Evolutionary conservation across 2,797 vertebrate genomes (phyloP).

Genomic region (Tadarida brasiliensis): DNA sequence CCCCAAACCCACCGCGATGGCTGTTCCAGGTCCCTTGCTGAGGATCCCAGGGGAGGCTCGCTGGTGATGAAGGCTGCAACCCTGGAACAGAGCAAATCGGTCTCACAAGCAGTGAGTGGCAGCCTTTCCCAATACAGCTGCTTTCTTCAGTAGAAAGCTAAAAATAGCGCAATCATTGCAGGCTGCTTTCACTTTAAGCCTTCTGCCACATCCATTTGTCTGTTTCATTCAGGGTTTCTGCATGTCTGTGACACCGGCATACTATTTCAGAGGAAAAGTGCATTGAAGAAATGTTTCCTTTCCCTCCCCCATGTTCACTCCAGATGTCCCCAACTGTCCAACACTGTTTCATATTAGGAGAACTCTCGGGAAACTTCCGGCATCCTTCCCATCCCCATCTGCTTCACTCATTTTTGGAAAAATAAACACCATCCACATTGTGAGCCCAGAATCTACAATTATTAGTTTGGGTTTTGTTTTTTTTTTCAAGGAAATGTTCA

Average conservation of each 20-base stretch:
- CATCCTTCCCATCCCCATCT: conserved; percentile 76
- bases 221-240: conserved; percentile 88
- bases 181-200: conserved; percentile 87
- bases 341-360: conserved; percentile 72
- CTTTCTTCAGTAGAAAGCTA: conserved; percentile 88
- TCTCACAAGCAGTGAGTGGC: conserved; percentile 83
- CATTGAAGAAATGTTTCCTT: conserved; percentile 85
- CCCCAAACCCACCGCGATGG: neutral
- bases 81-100: conserved; percentile 84
- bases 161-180: conserved; percentile 87
- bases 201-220: conserved; percentile 86
- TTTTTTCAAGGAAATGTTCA: conserved; percentile 44
- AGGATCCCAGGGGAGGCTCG: conserved; percentile 74
- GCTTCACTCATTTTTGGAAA: conserved; percentile 84
- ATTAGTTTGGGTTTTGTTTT: neutral
- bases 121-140: conserved; percentile 87
- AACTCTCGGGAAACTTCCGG: conserved; percentile 80
- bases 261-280: conserved; percentile 86
- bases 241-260: conserved; percentile 82
- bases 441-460: conserved; percentile 66
- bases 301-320: conserved; percentile 77
- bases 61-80: conserved; percentile 83
- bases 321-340: conserved; percentile 84
- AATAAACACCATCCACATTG: conserved; percentile 78
- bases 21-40: conserved; percentile 29